Conservation (phyloP, 1,140 invertebrate genomes). For the Lepidostoma basale region DNA sequence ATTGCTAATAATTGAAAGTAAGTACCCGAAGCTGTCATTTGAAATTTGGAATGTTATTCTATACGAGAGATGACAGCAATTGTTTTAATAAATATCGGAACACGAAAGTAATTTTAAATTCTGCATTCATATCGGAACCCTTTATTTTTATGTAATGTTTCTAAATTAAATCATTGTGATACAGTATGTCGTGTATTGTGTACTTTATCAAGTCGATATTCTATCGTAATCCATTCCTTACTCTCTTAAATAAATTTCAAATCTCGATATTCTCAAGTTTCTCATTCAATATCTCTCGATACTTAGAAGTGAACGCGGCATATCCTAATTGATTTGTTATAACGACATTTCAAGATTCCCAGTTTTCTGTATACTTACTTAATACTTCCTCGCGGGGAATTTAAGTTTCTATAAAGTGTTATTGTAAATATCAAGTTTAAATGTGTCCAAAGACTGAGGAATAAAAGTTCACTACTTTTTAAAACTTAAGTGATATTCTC, state of each 20-base stretch:
- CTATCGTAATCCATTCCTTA: too few species aligned
- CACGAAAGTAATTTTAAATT: neutral
- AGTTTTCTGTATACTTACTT: neutral
- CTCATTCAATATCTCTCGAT: too few species aligned
- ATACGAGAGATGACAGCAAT: too few species aligned
- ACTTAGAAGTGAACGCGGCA: too few species aligned
- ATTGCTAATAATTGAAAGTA: too few species aligned
- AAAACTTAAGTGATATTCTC: conserved; percentile 23
- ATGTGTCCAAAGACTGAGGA: conserved; percentile 28
- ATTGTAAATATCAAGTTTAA: conserved; percentile 21
- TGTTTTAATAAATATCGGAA: neutral
- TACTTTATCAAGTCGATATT: neutral
- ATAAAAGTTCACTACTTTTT: conserved; percentile 25
- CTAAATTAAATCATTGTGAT: neutral
- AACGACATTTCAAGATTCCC: too few species aligned
- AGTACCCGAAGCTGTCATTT: too few species aligned
- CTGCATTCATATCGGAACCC: neutral
- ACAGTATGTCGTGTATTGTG: too few species aligned
- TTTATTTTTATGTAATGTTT: neutral
- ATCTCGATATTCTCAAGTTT: too few species aligned
- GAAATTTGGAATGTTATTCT: too few species aligned
- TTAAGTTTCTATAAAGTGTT: neutral
- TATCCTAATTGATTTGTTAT: too few species aligned
- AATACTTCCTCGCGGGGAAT: conserved; percentile 12
- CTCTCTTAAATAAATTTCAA: too few species aligned